Evolutionary conservation across 1,140 invertebrate genomes (phyloP).

Genomic region (Brachystomella parvula): DNA sequence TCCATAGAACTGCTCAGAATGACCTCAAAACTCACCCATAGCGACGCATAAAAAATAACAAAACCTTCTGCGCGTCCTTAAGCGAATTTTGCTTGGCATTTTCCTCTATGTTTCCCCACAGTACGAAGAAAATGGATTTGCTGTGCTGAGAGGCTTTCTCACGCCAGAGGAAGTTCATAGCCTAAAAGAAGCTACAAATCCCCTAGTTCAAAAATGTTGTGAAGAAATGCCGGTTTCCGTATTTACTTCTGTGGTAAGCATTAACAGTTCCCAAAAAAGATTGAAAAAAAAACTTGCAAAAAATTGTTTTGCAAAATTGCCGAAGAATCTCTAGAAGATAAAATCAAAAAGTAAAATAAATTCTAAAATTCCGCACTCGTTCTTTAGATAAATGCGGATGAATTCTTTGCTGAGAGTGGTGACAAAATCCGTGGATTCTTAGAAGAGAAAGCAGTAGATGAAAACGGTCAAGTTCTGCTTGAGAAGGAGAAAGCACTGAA

Average conservation of each 20-base stretch:
- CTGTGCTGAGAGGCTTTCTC: conserved; percentile 74
- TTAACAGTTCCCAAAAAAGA: conserved; percentile 58
- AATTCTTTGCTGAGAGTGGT: conserved; percentile 86
- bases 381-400: conserved; percentile 45
- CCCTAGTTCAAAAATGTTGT: conserved; percentile 66
- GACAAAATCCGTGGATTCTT: conserved; percentile 91
- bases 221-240: conserved; percentile 57
- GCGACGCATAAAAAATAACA: too few relatives aligned
- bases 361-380: not conserved
- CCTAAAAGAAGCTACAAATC: conserved; percentile 57
- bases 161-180: conserved; percentile 62
- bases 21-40: too few relatives aligned
- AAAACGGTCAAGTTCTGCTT: conserved; percentile 64
- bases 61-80: too few relatives aligned
- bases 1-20: too few relatives aligned
- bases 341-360: conserved; percentile 18
- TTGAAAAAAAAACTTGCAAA: conserved; percentile 46
- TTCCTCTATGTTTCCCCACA: conserved; percentile 43
- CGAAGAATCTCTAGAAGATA: conserved; percentile 51
- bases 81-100: not conserved
- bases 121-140: conserved; percentile 73
- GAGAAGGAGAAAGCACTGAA: conserved; percentile 60
- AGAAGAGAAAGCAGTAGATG: conserved; percentile 70
- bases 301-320: conserved; percentile 43
- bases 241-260: conserved; percentile 44